Conservation (phyloP, 2,888 invertebrate genomes). For the Hirtodrosophila duncani region DNA sequence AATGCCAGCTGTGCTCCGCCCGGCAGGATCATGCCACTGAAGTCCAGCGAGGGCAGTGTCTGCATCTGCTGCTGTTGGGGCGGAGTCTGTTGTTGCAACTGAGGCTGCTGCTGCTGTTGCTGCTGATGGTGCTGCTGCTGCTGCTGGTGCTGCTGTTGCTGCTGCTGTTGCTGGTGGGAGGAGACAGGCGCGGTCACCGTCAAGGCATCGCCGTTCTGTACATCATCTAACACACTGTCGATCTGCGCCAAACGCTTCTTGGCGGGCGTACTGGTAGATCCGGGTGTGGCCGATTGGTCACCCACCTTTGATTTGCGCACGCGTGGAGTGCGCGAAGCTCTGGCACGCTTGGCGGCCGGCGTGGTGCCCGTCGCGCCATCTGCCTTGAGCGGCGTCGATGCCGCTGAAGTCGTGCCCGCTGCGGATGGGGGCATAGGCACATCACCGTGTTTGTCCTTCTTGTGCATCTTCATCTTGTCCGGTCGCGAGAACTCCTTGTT, state of each 20-base stretch:
- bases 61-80: constrained; percentile 55
- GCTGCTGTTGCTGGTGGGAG: constrained; percentile 39
- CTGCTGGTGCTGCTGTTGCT: constrained; percentile 36
- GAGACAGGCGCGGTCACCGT: no score
- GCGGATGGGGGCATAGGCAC: constrained; percentile 60
- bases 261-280: constrained; percentile 53
- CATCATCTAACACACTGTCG: constrained; percentile 74
- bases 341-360: constrained; percentile 56
- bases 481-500: constrained; percentile 77
- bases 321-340: constrained; percentile 65
- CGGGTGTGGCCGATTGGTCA: constrained; percentile 21
- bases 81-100: constrained; percentile 41
- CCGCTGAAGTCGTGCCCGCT: no score
- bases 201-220: constrained; percentile 62
- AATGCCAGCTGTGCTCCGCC: constrained; percentile 75
- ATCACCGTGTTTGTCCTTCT: constrained; percentile 76
- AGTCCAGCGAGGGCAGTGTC: constrained; percentile 73
- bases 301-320: constrained; percentile 56
- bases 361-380: constrained; percentile 29
- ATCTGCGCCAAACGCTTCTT: constrained; percentile 73
- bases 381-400: constrained; percentile 49
- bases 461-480: constrained; percentile 78
- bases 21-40: constrained; percentile 76
- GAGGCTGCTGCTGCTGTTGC: constrained; percentile 37
- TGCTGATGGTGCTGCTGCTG: constrained; percentile 41